Base-by-base conservation (phyloP, 2,888 invertebrate genomes). In the Drosophila aldrichi region DNA sequence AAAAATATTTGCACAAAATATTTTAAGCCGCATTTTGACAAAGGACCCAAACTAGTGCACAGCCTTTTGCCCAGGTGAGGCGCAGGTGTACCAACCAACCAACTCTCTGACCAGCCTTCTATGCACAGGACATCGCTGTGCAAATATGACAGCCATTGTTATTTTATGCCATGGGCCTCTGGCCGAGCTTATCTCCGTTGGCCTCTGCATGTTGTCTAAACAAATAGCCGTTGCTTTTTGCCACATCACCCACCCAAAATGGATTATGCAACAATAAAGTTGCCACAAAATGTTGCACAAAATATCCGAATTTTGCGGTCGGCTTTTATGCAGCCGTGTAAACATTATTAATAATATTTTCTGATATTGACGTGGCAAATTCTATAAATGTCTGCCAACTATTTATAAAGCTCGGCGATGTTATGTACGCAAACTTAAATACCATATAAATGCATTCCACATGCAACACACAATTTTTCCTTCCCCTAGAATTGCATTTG, bases 21-120 rank as follows among this genome's bases (percentile, higher is more conserved):
- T 88, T 86, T 88, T 79, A 81, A 88, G 86, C 86, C 74, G 72
- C 75, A 85, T 81, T 86, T 82, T 81, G 77, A 85, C 72, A 81
- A 82, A 88, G 86, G 85, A 75, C 72, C 20, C 40, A 34, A 58
- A 68, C 61, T 65, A 58, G 32, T 51, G 38, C 32, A 59, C 43
- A 55, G 14, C 44, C 56, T 67, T 67, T 44, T 49, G 25, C 16
- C 10, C 38, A 40, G 40, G 2, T 18, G 48, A 38, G 7, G 2
- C 12, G 16, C 18, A 20, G 8, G 14, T 22, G 41, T 2, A 9
- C 3, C 14, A 40, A 2, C 43, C 14, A 1, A 9, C 3, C 14
- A 40, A 2, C 43, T n/a, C 16, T 18, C 48, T 22, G 52, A 7
- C 38, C 56, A 22, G 54, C 20, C 20, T 46, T 32, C 40, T 41